Percentiles rank a stretch among this genome's conserved stretches.
Evolutionary conservation across 2,113 vertebrate genomes (phyloP).

Genomic region (Xerus inauris): DNA sequence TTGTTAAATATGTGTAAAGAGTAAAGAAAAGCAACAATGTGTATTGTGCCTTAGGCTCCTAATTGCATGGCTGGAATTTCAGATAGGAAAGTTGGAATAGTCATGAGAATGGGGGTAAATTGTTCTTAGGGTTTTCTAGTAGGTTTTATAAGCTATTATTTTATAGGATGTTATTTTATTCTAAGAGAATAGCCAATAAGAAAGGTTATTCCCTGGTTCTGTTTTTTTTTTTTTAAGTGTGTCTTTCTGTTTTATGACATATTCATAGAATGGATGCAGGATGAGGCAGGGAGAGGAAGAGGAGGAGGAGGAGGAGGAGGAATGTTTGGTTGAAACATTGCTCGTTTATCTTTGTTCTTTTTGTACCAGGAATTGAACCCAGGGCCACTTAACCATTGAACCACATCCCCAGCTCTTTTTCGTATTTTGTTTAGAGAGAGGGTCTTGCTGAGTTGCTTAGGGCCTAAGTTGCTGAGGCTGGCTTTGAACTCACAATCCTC

Average conservation of each 20-base stretch:
- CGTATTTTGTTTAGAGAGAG: too few species aligned
- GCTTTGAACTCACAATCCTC: too few species aligned
- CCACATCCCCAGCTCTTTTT: too few species aligned
- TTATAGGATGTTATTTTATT: not conserved
- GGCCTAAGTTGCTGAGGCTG: too few species aligned
- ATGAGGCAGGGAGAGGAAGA: too few species aligned
- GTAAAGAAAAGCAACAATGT: not conserved
- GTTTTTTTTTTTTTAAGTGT: not conserved
- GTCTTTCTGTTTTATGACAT: not conserved
- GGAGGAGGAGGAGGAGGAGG: too few species aligned
- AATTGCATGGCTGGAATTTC: not conserved
- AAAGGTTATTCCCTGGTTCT: not conserved
- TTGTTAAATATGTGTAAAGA: not conserved
- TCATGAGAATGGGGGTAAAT: not conserved
- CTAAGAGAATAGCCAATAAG: not conserved
- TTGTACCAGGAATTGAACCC: too few species aligned
- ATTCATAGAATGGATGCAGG: not conserved
- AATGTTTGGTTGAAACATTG: constrained; percentile 9
- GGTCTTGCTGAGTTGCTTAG: too few species aligned
- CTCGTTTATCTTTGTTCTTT: not conserved
- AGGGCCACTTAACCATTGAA: too few species aligned
- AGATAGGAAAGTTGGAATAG: not conserved
- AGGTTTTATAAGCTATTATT: not conserved
- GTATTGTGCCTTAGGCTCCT: not conserved
- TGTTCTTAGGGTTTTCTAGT: constrained; percentile 2